phyloP scores from a whole-genome alignment of 2,888 invertebrate species.

The Agrotis puta region DNA sequence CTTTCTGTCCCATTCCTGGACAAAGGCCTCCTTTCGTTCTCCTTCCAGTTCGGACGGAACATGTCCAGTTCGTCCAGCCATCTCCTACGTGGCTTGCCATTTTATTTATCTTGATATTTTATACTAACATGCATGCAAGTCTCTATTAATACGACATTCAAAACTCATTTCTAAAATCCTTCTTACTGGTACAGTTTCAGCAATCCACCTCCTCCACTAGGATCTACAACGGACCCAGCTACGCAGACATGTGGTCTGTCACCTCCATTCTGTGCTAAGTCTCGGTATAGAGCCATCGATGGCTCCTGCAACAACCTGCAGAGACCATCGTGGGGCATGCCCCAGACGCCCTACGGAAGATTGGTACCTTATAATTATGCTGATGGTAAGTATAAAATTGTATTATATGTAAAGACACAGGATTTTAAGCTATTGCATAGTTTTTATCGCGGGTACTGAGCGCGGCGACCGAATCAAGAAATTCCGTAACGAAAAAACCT shows the following conservation, averaged over 20 bases:
- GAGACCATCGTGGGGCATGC: conserved; percentile 95
- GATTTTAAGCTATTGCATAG: too few relatives aligned
- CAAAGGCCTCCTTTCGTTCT: too few relatives aligned
- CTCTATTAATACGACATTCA: background rate
- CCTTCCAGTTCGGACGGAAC: too few relatives aligned
- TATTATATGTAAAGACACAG: background rate
- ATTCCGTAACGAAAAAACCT: too few relatives aligned
- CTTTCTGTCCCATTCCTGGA: too few relatives aligned
- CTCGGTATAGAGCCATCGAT: conserved; percentile 94
- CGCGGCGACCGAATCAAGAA: too few relatives aligned
- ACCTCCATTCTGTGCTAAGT: conserved; percentile 86
- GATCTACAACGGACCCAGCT: conserved; percentile 83
- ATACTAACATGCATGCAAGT: conserved; percentile 12
- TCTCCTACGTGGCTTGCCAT: too few relatives aligned
- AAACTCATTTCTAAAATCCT: background rate
- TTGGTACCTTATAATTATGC: conserved; percentile 92
- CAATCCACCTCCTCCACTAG: conserved; percentile 84
- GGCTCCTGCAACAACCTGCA: conserved; percentile 98
- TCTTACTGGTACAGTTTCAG: conserved; percentile 78
- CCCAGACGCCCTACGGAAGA: conserved; percentile 93
- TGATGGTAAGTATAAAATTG: conserved; percentile 90
- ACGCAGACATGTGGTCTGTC: conserved; percentile 87
- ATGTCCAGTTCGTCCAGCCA: too few relatives aligned
- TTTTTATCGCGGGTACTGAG: too few relatives aligned
- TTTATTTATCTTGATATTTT: too few relatives aligned